These are phyloP conservation scores for Acarapis woodi DNA, from an alignment of 1,140 invertebrate genomes.

Conservation along the genomic window DNA sequence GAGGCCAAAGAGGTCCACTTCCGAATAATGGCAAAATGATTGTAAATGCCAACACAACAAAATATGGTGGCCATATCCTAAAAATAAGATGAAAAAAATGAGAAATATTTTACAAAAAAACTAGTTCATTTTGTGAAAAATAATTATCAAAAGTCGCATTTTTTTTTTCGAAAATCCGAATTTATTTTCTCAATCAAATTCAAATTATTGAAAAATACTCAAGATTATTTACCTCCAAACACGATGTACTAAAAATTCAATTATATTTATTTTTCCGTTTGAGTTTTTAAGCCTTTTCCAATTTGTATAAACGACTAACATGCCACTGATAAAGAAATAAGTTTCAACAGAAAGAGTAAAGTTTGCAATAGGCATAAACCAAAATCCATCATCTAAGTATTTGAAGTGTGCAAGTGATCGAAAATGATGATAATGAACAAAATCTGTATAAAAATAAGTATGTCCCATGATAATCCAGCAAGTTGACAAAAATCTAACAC, in stretches of 20 bases:
- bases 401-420: neutral
- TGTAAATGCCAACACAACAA: slow-evolving; percentile 4
- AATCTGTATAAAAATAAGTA: slow-evolving; percentile 12
- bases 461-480: slow-evolving; percentile 20
- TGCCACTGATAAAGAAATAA: slow-evolving; percentile 48
- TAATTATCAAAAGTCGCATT: no score
- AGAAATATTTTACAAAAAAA: no score
- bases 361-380: slow-evolving; percentile 30
- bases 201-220: neutral
- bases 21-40: slow-evolving; percentile 8
- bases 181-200: no score
- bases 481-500: slow-evolving; percentile 17
- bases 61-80: slow-evolving; percentile 10
- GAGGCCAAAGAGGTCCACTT: slow-evolving; percentile 11
- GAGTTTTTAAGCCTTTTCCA: slow-evolving; percentile 10
- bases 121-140: no score
- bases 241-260: slow-evolving; percentile 9
- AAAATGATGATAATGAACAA: slow-evolving; percentile 6
- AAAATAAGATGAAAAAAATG: slow-evolving; percentile 2
- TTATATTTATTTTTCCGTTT: slow-evolving; percentile 7
- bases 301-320: slow-evolving; percentile 9
- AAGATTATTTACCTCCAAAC: slow-evolving; percentile 10
- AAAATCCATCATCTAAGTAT: slow-evolving; percentile 1
- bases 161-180: no score
- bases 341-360: slow-evolving; percentile 68